Evolutionary conservation across 2,797 vertebrate genomes (phyloP), one percentile per base, ranked within the genome.

Genomic region (Selene dorsalis): DNA sequence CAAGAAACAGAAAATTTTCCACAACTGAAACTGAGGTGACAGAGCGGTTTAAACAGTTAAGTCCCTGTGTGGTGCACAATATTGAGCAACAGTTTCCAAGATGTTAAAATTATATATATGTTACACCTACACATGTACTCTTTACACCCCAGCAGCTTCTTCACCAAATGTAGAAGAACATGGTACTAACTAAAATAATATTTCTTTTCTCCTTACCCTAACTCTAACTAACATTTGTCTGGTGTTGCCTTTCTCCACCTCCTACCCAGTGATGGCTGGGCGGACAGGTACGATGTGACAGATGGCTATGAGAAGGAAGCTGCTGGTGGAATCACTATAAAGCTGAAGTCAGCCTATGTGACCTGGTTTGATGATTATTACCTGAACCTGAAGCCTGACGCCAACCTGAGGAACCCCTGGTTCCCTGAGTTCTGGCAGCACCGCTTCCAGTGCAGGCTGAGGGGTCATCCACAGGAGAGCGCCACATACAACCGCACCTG

Each of bases 401-500:
- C 93, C 82, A 99, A 99, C 87, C 94, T 94, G 43, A 94, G 97
- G 58, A 99, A 99, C 83, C 98, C 98, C 6, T 99, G 98, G 98
- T 99, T 99, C 89, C 96, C 96, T 14, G 98, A 99, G 88, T 99
- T 99, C 90, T 99, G 98, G 98, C 98, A 99, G 85, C 97, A 99
- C 80, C 97, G 97, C 45, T 99, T 99, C 93, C 97, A 99, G 90
- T 99, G 98, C 79, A 92, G 95, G 9, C 75, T 99, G 82, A 95
- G 93, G 90, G 97, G 97, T 0, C 97, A 96, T 89, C 91, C 95
- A 0, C 97, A 96, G 89, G 98, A 99, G 87, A 98, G 93, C 90
- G 88, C 61, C 71, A 93, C 93, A 83, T 98, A 95, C 93, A 99
- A 99, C 92, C 97, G 95, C 88, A 97, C 96, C 73, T 99, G 98